Evolutionary conservation across 1,140 invertebrate genomes (phyloP).

Genomic region (Drosophila sproati): DNA sequence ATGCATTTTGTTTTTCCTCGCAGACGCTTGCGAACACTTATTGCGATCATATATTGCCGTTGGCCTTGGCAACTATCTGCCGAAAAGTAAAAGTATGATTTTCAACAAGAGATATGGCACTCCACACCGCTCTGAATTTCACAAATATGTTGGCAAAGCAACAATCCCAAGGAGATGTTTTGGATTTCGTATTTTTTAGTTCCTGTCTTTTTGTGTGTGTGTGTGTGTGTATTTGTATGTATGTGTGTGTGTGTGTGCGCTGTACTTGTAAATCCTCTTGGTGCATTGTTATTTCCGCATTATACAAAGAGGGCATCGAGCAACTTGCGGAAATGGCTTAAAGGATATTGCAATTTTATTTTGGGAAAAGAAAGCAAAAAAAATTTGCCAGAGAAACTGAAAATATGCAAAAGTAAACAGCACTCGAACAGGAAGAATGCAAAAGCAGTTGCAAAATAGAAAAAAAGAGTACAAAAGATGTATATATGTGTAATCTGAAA

Average conservation of each 20-base stretch:
- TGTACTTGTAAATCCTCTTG: conserved; percentile 48
- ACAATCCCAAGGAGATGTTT: conserved; percentile 29
- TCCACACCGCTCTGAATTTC: conserved; percentile 19
- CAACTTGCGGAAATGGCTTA: conserved; percentile 78
- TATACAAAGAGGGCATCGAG: conserved; percentile 57
- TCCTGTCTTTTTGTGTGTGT: neutral
- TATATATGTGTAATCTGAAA: neutral
- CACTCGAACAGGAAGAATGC: conserved; percentile 22
- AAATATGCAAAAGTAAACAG: conserved; percentile 46
- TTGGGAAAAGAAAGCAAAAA: conserved; percentile 41
- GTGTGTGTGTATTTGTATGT: neutral
- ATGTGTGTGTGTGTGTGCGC: conserved; percentile 9
- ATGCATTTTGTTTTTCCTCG: conserved; percentile 24
- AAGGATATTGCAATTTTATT: conserved; percentile 75
- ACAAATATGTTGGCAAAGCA: conserved; percentile 30
- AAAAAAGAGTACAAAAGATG: neutral
- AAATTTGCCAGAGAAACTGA: conserved; percentile 18
- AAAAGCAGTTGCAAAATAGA: conserved; percentile 19
- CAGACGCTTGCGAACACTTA: conserved; percentile 17
- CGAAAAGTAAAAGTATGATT: conserved; percentile 25
- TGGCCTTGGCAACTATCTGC: conserved; percentile 4
- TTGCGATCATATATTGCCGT: conserved; percentile 29
- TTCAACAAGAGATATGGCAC: conserved; percentile 16
- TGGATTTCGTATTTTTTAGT: conserved; percentile 3
- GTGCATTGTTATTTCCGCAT: conserved; percentile 75